Evolutionary conservation across 2,888 invertebrate species (phyloP).

Genomic region (Meiosimyza decipiens): DNA sequence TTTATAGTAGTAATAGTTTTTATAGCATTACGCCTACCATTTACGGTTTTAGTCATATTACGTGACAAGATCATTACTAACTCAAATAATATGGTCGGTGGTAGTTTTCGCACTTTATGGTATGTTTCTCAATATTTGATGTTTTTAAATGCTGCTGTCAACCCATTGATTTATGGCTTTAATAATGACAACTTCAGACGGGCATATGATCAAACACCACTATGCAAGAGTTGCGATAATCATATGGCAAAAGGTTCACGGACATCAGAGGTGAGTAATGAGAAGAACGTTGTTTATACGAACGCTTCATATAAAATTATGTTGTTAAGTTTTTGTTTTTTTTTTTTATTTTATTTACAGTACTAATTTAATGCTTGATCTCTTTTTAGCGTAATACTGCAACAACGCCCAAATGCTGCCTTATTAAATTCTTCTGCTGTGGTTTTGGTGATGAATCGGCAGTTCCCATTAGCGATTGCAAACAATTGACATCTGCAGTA

Average conservation of each 20-base stretch:
- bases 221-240: slow-evolving; percentile 46
- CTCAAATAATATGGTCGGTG: slow-evolving; percentile 61
- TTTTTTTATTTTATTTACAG: background rate
- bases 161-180: slow-evolving; percentile 82
- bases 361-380: background rate
- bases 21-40: slow-evolving; percentile 77
- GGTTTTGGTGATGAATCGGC: background rate
- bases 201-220: slow-evolving; percentile 74
- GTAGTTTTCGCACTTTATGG: slow-evolving; percentile 72
- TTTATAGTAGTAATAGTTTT: slow-evolving; percentile 77
- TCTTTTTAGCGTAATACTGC: slow-evolving; percentile 5
- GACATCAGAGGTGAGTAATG: background rate
- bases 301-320: background rate
- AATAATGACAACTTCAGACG: slow-evolving; percentile 77
- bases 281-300: background rate
- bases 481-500: slow-evolving; percentile 10
- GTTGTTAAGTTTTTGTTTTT: background rate
- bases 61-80: slow-evolving; percentile 60
- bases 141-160: slow-evolving; percentile 78
- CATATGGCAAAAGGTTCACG: background rate
- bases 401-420: background rate
- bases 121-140: slow-evolving; percentile 77
- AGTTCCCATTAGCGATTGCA: slow-evolving; percentile 16
- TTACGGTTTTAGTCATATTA: slow-evolving; percentile 77
- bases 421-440: slow-evolving; percentile 17